Base-by-base conservation (phyloP, 2,113 vertebrate genomes). In the Aspiorhynchus laticeps region DNA sequence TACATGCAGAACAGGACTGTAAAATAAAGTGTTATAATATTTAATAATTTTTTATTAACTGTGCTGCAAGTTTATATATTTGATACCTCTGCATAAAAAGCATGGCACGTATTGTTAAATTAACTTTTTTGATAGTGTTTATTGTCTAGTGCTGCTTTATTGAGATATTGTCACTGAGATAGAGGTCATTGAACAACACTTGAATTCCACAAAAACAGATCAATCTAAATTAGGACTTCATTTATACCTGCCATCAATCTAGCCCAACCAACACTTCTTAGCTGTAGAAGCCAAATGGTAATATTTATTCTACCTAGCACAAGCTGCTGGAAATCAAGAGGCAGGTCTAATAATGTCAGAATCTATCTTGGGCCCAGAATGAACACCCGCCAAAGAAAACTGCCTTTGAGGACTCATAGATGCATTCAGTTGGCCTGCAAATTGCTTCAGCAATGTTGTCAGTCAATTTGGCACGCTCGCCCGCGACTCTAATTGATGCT, bases 401-500 rank as follows among this genome's bases (percentile, higher is more conserved):
- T 36, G 75, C 75, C 78, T 74, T 53, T 53, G 53, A 83, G 80
- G 51, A 69, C 83, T 33, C 85, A n/a, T 24, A 43, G 33, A 79
- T 36, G 67, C 51, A 74, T 81, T 87, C 63, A 82, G 82, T 85
- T 80, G 73, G 59, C 48, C 81, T 81, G 79, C 51, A 86, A 88
- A 86, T 51, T 38, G 63, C 83, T 69, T 5, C 38, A 48, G 78
- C 38, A 36, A 41, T 67, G 61, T 79, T 65, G 38, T 86, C 61
- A 36, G 48, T 86, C 84, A 86, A 67, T 86, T 88, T 88, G 80
- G 73, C 82, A 88, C 28, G 28, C 9, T 63, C 51, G 28, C 21
- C 82, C 0, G 0, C 75, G 61, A 80, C 33, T 59, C 43, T 88
- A 86, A 91, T 88, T 84, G 51, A 89, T 89, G 87, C 84, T 85